A percentile compares a stretch with the other conserved stretches of the same genome.
Conservation (phyloP, 2,888 invertebrate species). For the Lepidonotus clava region DNA sequence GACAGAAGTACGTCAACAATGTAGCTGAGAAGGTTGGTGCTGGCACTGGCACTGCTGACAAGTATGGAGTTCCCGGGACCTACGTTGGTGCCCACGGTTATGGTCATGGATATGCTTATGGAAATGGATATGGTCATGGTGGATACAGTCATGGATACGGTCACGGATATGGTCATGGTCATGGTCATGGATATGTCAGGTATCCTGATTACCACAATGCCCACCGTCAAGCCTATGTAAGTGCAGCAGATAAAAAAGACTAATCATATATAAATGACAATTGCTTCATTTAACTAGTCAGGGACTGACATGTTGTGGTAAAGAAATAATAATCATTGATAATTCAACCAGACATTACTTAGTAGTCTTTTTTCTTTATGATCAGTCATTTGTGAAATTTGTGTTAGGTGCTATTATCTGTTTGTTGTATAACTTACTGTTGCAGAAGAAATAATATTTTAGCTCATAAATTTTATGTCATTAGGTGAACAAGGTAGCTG, state of each 20-base stretch:
- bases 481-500: background rate
- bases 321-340: background rate
- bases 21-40: conserved; percentile 38
- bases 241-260: background rate
- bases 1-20: conserved; percentile 33
- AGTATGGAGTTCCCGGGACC: conserved; percentile 50
- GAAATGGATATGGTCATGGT: too few species aligned
- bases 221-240: background rate
- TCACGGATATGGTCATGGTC: background rate
- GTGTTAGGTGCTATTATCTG: background rate
- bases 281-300: background rate
- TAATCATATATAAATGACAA: background rate
- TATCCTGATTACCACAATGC: background rate
- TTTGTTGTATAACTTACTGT: background rate
- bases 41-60: conserved; percentile 33
- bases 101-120: background rate
- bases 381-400: background rate
- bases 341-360: background rate
- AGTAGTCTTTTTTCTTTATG: background rate
- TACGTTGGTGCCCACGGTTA: background rate
- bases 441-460: background rate
- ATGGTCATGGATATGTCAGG: background rate
- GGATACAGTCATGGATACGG: too few species aligned
- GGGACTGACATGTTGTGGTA: background rate
- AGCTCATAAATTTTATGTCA: background rate